These are phyloP conservation scores for Athalia circularis DNA, from an alignment of 2,888 invertebrate genomes.

Conservation along the genomic window DNA sequence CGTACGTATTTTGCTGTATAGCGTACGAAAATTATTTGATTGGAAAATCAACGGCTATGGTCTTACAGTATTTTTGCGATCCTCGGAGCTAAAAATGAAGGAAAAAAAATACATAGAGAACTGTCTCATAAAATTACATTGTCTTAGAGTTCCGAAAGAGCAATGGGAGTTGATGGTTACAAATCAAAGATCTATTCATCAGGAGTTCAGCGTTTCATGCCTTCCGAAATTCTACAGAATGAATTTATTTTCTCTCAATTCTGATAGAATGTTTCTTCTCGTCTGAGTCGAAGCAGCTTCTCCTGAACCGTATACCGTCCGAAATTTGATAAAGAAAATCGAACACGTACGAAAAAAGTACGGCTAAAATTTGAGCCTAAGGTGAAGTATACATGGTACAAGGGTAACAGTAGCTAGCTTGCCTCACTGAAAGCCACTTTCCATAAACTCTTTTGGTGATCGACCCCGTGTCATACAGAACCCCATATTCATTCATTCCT, in stretches of 20 bases:
- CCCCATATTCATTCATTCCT: constrained; percentile 40
- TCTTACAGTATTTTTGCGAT: too few species aligned
- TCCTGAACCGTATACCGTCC: neutral
- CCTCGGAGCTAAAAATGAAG: too few species aligned
- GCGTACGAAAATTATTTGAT: too few species aligned
- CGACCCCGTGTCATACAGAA: constrained; percentile 41
- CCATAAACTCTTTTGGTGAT: constrained; percentile 41
- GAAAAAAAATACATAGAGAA: too few species aligned
- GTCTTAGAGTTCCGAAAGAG: too few species aligned
- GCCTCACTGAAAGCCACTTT: neutral
- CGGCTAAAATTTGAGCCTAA: constrained; percentile 22
- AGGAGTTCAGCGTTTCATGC: too few species aligned
- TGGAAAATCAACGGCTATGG: too few species aligned
- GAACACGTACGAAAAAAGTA: neutral
- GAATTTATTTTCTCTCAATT: neutral
- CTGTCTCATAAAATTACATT: too few species aligned
- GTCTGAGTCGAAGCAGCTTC: neutral
- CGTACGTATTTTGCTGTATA: too few species aligned
- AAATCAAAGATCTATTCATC: too few species aligned
- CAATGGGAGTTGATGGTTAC: too few species aligned
- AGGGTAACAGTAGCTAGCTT: constrained; percentile 2
- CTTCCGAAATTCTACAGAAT: too few species aligned
- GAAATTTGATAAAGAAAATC: constrained; percentile 27
- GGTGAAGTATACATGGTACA: neutral
- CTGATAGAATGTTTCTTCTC: neutral